phyloP scores from a whole-genome alignment of 2,113 vertebrate species.

The Suncus etruscus region DNA sequence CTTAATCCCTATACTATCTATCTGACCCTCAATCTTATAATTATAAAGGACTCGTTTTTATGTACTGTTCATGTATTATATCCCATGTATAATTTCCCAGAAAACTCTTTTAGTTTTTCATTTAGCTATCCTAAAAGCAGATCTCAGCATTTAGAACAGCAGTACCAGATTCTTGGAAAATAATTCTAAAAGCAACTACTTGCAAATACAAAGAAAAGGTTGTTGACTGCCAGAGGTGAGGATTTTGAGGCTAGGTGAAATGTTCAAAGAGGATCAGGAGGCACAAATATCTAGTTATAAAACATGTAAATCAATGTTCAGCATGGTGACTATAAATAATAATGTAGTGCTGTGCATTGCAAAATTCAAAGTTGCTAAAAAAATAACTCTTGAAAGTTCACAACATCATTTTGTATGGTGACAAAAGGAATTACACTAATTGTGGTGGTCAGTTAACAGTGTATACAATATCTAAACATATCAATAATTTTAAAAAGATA shows the following conservation, averaged over 20 bases:
- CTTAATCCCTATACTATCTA: too few relatives aligned
- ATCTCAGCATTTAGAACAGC: conserved; percentile 41
- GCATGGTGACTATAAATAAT: background rate
- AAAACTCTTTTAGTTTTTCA: conserved; percentile 30
- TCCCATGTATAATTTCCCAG: conserved; percentile 48
- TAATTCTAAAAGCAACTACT: conserved; percentile 18
- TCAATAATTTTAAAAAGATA: too few relatives aligned
- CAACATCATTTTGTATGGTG: too few relatives aligned
- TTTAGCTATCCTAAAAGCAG: background rate
- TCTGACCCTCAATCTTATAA: too few relatives aligned
- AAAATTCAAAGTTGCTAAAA: too few relatives aligned
- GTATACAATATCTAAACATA: background rate
- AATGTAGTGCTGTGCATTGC: background rate
- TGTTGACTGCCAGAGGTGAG: background rate
- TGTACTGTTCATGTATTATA: background rate
- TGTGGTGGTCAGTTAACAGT: background rate
- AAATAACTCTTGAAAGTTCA: too few relatives aligned
- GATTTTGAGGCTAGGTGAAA: too few relatives aligned
- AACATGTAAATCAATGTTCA: background rate
- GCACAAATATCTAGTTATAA: background rate
- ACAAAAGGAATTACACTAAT: background rate
- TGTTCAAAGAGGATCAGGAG: background rate
- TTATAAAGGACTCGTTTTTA: too few relatives aligned
- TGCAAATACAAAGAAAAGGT: background rate
- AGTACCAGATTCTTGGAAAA: background rate